Evolutionary conservation across 2,888 invertebrate species (phyloP), one percentile per base, ranked within the genome.

Genomic region (Amphiduros pacificus): DNA sequence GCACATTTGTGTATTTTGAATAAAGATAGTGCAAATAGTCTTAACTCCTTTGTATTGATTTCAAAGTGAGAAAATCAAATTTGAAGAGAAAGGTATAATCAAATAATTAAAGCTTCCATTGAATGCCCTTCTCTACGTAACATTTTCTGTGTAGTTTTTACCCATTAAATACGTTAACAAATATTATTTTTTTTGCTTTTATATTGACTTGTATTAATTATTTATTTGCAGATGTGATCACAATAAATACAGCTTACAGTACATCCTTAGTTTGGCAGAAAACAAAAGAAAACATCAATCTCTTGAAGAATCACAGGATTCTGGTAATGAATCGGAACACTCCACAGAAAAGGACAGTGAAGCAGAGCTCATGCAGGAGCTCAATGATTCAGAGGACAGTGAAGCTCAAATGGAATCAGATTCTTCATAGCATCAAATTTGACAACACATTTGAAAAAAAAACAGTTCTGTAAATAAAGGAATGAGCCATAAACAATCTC

Each of bases 171-270:
- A 9, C 9, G 26, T 50, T n/a, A 6, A 57, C 9, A 5, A 36
- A 1, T 54, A 3, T n/a, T 52, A 54, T 56, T 50, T 44, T 31
- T 36, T 32, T 26, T 64, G 27, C 66, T 65, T 57, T 67, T 27
- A 26, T 24, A 24, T 11, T 26, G 6, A 52, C 5, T 26, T 22
- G 9, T 27, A 6, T 27, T 9, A 9, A 6, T 27, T 52, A 6
- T 52, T 69, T 66, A 70, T 66, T 87, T 87, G 26, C 84, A 94
- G 93, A 73, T 93, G 93, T 79, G 92, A 94, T 77, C 92, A 90
- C 81, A 94, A 94, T 82, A 91, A 92, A 76, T 94, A 92, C 77
- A 92, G 91, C 0, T 86, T 92, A 67, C 86, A 87, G 50, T 91
- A 90, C 69, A 85, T 93, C 2, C 22, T 78, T n/a, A 68, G 76